These are phyloP conservation scores for Lacerta bilineata DNA, from an alignment of 2,797 vertebrate species.

Conservation along the genomic window DNA sequence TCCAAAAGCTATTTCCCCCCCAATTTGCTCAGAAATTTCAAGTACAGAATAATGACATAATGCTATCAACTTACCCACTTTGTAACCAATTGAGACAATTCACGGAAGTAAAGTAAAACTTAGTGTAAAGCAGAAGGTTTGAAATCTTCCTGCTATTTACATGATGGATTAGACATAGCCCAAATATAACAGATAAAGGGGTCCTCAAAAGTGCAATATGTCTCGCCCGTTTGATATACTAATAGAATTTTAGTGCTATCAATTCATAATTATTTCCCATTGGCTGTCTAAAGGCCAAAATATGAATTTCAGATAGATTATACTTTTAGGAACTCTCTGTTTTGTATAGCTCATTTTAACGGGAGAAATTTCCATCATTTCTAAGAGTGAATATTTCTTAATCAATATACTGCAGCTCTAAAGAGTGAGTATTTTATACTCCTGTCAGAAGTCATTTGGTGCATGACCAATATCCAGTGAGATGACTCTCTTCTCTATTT, in stretches of 20 bases:
- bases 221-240: slow-evolving; percentile 24
- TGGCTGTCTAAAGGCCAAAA: slow-evolving; percentile 38
- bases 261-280: slow-evolving; percentile 49
- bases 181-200: slow-evolving; percentile 47
- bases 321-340: slow-evolving; percentile 37
- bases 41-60: slow-evolving; percentile 35
- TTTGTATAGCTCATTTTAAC: slow-evolving; percentile 54
- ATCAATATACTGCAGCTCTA: slow-evolving; percentile 33
- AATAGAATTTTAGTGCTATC: background rate
- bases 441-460: slow-evolving; percentile 49
- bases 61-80: slow-evolving; percentile 36
- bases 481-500: background rate
- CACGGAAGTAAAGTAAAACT: slow-evolving; percentile 21
- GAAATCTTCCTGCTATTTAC: slow-evolving; percentile 39
- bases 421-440: slow-evolving; percentile 38
- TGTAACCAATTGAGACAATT: slow-evolving; percentile 38
- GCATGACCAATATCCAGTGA: slow-evolving; percentile 45
- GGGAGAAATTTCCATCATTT: background rate
- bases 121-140: slow-evolving; percentile 45
- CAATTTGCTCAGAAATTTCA: slow-evolving; percentile 18
- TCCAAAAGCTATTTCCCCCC: background rate
- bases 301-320: slow-evolving; percentile 39
- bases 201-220: slow-evolving; percentile 27
- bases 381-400: slow-evolving; percentile 43
- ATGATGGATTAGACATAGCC: slow-evolving; percentile 24